Evolutionary conservation across 2,888 invertebrate genomes (phyloP), one percentile per base, ranked within the genome.

Genomic region (Aleiodes alternator): DNA sequence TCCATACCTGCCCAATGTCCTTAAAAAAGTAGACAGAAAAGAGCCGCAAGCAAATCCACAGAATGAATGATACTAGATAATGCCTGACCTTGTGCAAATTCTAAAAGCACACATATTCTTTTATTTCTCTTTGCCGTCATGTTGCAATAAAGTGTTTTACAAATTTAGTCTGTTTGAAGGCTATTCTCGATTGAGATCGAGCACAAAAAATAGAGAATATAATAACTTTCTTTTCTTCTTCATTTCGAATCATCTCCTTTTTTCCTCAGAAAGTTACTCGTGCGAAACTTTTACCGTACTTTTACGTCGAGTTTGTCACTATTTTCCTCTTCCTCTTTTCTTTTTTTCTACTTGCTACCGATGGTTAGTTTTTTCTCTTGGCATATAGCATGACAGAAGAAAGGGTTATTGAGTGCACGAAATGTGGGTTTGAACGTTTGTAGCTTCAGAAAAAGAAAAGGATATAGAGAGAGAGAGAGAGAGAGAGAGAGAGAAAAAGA

Each of bases 11-110:
- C 48, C 53, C 50, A 14, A 11, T 75, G 68, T 76, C 70, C 51
- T 57, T 72, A 53, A 16, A 38, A 38, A 38, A 7, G 38, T 38
- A 38, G 38, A 38, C 38, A 38, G 38, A 38, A 38, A 38, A 51
- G 72, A 69, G 76, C 79, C 76, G 73, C 76, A 75, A 80, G 78
- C 74, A 79, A 79, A 81, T 82, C 79, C 78, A 72, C 80, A 80
- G 81, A 82, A 80, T 78, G 80, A 79, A 78, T 80, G 79, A 80
- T 81, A 80, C 76, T 48, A 69, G 80, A 81, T 82, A 80, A 80
- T 76, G 72, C 59, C 70, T 76, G 80, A 83, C 78, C 80, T 77
- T 77, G 80, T 77, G 73, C 76, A 23, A 57, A 12, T 78, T 78
- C 72, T 75, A 64, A 71, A 69, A 72, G 48, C 73, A 53, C 56